Evolutionary conservation across 2,113 vertebrate genomes (phyloP), one percentile per base, ranked within the genome.

Genomic region (Scopus umbretta): DNA sequence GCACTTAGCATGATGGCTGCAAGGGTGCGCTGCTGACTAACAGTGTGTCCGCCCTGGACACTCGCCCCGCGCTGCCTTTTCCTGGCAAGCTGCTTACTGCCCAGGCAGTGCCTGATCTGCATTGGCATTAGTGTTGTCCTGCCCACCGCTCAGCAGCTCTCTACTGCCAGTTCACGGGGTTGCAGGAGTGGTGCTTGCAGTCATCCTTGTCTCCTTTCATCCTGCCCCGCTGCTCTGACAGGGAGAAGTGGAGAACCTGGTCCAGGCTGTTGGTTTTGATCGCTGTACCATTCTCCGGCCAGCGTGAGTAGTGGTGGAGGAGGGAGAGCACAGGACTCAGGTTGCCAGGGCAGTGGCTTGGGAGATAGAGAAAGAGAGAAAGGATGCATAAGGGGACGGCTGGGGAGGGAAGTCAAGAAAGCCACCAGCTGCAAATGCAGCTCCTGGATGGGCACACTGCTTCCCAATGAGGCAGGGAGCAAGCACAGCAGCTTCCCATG

Each of bases 221-320:
- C 76, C 75, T 81, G n/a, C 56, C 65, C 1, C 5, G 18, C 91
- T 36, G 52, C 56, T 52, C 76, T 91, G 96, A 61, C 96, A 99
- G 99, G 99, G 99, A 88, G 98, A 99, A 98, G 98, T 99, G 43
- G 99, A 99, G 96, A 99, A 98, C 67, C 98, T 98, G 26, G 97
- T 99, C 47, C 98, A 98, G 95, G 98, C 97, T 49, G 76, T 99
- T 70, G 98, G 97, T 36, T 99, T 99, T 97, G 98, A 99, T 58
- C 97, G 95, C 58, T 99, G 97, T 21, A 96, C 99, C 32, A 95
- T 99, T 94, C 99, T 99, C 94, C 98, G 99, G 87, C 99, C 99
- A 38, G 99, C 98, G 99, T 99, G 97, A 98, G 99, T 98, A 72
- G 32, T 2, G 1, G 30, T 40, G 45, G 13, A 55, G 23, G 36